These are phyloP conservation scores for Apeltes quadracus DNA, from an alignment of 2,113 vertebrate genomes.

Conservation along the genomic window DNA sequence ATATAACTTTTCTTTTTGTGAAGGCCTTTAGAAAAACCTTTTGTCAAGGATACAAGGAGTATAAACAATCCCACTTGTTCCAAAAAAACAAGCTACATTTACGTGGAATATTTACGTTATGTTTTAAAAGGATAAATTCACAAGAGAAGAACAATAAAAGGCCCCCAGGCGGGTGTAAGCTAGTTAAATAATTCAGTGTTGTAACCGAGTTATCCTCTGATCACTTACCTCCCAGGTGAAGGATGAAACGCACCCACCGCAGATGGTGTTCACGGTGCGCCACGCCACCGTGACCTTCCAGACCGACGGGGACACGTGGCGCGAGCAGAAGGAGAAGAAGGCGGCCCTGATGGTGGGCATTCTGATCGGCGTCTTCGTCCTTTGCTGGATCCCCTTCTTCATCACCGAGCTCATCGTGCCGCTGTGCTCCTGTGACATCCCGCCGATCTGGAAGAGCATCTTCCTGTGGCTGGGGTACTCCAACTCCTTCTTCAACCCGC, in stretches of 20 bases:
- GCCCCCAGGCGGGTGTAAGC: background rate
- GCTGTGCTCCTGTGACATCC: conserved; percentile 89
- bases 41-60: too few relatives aligned
- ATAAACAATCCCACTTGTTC: too few relatives aligned
- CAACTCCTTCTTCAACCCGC: conserved; percentile 98
- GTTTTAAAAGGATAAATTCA: background rate
- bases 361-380: conserved; percentile 93
- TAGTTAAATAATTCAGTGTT: conserved; percentile 7
- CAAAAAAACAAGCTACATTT: too few relatives aligned
- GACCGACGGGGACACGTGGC: conserved; percentile 90
- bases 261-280: conserved; percentile 89
- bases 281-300: conserved; percentile 91
- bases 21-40: background rate
- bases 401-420: conserved; percentile 92
- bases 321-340: conserved; percentile 93
- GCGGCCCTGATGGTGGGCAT: conserved; percentile 96
- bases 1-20: conserved; percentile 5
- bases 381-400: conserved; percentile 99
- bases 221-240: conserved; percentile 81
- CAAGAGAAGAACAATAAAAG: background rate
- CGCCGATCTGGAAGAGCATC: conserved; percentile 93
- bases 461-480: conserved; percentile 98
- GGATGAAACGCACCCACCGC: conserved; percentile 83
- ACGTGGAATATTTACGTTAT: too few relatives aligned
- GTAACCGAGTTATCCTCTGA: conserved; percentile 32